Percentiles rank a stretch among this genome's conserved stretches.
Evolutionary conservation across 2,888 invertebrate genomes (phyloP).

Genomic region (Callosobruchus maculatus): DNA sequence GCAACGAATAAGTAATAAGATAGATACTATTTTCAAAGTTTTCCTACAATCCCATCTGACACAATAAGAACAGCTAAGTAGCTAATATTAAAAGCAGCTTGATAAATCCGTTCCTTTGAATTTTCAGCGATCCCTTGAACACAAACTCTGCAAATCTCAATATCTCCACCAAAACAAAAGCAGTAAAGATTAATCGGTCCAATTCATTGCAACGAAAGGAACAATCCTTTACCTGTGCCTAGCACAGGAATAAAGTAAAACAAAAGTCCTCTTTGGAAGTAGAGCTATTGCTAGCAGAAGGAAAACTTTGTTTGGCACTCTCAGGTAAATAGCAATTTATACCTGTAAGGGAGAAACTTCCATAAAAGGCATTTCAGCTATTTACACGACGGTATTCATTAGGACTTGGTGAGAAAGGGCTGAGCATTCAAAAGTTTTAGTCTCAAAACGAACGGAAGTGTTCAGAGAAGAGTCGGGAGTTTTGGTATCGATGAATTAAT

Average conservation of each 20-base stretch:
- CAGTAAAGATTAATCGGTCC: not conserved
- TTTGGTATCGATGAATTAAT: too few species aligned
- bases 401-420: not conserved
- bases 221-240: not conserved
- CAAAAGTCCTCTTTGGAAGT: constrained; percentile 5
- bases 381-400: not conserved
- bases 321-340: not conserved
- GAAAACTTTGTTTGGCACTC: not conserved
- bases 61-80: not conserved
- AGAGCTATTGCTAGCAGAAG: not conserved
- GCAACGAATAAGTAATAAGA: too few species aligned
- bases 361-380: not conserved
- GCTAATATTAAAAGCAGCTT: not conserved
- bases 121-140: not conserved
- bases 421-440: not conserved
- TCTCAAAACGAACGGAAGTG: not conserved
- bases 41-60: too few species aligned
- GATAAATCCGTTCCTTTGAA: not conserved
- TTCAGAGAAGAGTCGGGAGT: not conserved
- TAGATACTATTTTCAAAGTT: too few species aligned
- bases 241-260: constrained; percentile 9
- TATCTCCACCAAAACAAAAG: not conserved
- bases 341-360: not conserved
- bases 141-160: not conserved
- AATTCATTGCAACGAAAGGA: not conserved